These are phyloP conservation scores for Platyrinchus mystaceus DNA, from an alignment of 2,797 vertebrate species.

Conservation along the genomic window DNA sequence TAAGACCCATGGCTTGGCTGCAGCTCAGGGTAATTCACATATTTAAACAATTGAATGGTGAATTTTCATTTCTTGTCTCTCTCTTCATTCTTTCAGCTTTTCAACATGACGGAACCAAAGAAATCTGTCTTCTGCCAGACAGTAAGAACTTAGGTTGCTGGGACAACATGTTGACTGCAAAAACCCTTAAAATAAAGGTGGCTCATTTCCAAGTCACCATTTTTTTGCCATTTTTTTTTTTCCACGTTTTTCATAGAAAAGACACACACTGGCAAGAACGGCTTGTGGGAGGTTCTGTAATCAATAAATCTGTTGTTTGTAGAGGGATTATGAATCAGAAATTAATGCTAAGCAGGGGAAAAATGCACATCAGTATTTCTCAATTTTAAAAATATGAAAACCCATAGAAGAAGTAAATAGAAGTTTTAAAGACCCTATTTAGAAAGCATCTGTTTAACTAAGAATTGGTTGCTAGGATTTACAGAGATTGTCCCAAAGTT, in stretches of 20 bases:
- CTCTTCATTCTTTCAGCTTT: conserved; percentile 64
- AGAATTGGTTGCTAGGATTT: conserved; percentile 66
- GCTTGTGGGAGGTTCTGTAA: conserved; percentile 42
- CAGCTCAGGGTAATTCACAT: conserved; percentile 64
- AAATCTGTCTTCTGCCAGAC: conserved; percentile 70
- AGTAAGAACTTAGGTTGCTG: conserved; percentile 72
- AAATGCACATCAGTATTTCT: conserved; percentile 18
- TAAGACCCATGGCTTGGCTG: conserved; percentile 50
- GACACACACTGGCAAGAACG: conserved; percentile 35
- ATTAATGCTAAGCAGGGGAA: conserved; percentile 44
- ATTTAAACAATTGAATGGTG: conserved; percentile 67
- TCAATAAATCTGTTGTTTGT: conserved; percentile 69
- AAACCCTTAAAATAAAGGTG: conserved; percentile 70
- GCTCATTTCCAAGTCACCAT: conserved; percentile 69
- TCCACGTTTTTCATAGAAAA: conserved; percentile 22
- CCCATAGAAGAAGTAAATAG: neutral
- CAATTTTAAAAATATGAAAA: conserved; percentile 39
- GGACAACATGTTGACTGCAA: conserved; percentile 65
- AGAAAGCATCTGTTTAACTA: conserved; percentile 43
- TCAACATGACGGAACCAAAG: conserved; percentile 69
- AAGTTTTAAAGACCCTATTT: conserved; percentile 47
- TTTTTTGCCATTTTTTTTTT: neutral
- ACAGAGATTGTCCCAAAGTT: conserved; percentile 61
- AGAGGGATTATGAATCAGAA: conserved; percentile 37
- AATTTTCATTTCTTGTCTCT: conserved; percentile 67